Conservation (phyloP, 2,888 invertebrate species). For the Nephrotoma guestfalica region DNA sequence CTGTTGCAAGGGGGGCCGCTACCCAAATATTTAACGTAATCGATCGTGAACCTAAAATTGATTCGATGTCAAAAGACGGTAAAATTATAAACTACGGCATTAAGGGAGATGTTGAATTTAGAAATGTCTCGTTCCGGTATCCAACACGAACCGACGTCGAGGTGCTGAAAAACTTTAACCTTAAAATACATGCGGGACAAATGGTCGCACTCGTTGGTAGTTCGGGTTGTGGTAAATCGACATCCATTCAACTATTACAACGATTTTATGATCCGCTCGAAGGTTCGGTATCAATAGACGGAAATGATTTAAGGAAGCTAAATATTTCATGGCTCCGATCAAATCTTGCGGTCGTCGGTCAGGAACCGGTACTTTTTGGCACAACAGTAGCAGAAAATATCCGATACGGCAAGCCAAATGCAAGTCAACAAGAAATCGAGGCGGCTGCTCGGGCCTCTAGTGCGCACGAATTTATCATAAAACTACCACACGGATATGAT, state of each 20-base stretch:
- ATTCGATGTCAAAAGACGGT: conserved; percentile 53
- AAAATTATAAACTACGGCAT: conserved; percentile 38
- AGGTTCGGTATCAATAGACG: conserved; percentile 43
- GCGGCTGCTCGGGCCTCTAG: conserved; percentile 59
- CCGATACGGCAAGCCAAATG: conserved; percentile 55
- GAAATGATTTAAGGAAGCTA: conserved; percentile 47
- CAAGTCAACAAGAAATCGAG: conserved; percentile 53
- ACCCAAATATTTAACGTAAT: conserved; percentile 59
- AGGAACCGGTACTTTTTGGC: conserved; percentile 76
- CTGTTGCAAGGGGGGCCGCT: conserved; percentile 58
- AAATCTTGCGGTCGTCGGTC: conserved; percentile 75
- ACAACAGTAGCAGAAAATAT: conserved; percentile 54
- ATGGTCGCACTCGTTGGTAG: conserved; percentile 59
- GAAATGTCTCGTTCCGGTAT: conserved; percentile 58
- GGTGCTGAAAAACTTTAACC: conserved; percentile 51
- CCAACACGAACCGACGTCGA: conserved; percentile 58
- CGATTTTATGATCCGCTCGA: conserved; percentile 54
- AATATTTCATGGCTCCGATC: conserved; percentile 61
- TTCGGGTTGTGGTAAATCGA: conserved; percentile 73
- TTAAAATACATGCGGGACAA: conserved; percentile 49
- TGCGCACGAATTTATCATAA: conserved; percentile 60
- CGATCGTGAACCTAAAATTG: conserved; percentile 55
- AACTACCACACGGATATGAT: conserved; percentile 58
- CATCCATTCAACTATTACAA: conserved; percentile 60
- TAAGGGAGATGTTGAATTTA: conserved; percentile 53